phyloP scores from a whole-genome alignment of 2,113 vertebrate genomes.

The Nicator chloris region DNA sequence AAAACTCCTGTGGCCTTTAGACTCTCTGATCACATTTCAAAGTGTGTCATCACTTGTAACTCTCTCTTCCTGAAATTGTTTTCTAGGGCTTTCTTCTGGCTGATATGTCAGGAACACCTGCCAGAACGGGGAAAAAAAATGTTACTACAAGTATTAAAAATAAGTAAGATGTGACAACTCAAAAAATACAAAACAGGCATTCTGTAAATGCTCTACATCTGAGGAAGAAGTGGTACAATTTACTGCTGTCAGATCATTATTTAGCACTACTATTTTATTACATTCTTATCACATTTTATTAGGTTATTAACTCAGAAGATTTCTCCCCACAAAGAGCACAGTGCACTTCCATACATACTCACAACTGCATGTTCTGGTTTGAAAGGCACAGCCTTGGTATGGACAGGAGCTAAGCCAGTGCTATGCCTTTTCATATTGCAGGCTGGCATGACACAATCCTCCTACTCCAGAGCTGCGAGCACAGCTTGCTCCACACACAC shows the following conservation, averaged over 20 bases:
- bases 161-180: not conserved
- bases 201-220: not conserved
- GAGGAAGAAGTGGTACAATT: not conserved
- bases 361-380: not conserved
- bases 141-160: not conserved
- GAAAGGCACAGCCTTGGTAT: not conserved
- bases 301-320: not conserved
- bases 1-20: not conserved
- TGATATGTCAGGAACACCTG: not conserved
- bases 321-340: rapidly evolving
- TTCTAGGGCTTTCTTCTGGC: not conserved
- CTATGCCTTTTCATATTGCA: not conserved
- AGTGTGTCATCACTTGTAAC: not conserved
- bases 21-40: not conserved
- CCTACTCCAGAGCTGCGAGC: rapidly evolving
- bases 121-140: not conserved
- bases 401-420: not conserved
- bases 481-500: not conserved
- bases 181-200: not conserved
- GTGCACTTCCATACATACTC: not conserved
- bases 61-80: not conserved
- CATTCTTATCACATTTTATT: not conserved
- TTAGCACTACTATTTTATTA: not conserved
- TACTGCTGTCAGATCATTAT: not conserved
- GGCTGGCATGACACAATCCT: not conserved